Evolutionary conservation across 2,113 vertebrate genomes (phyloP).

Genomic region (Nymphicus hollandicus): DNA sequence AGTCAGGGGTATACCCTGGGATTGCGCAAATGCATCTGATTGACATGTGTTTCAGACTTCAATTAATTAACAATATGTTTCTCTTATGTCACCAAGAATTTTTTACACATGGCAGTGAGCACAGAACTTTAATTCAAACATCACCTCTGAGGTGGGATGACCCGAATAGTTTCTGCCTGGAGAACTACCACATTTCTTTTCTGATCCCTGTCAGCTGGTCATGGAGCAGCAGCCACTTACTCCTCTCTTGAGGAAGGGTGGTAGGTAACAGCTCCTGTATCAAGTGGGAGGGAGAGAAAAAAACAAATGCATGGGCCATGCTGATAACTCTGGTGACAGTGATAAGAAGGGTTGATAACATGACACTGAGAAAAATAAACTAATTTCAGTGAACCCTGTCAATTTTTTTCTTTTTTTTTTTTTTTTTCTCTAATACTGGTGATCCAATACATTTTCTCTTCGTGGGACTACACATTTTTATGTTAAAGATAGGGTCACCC

Average conservation of each 20-base stretch:
- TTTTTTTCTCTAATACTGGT: neutral
- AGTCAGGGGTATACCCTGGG: too few species aligned
- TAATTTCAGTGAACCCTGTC: neutral
- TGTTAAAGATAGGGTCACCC: neutral
- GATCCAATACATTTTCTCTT: neutral
- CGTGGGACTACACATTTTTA: neutral
- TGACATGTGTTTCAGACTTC: slow-evolving; percentile 57
- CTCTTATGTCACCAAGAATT: slow-evolving; percentile 38
- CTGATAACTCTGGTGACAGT: slow-evolving; percentile 56
- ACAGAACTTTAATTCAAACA: slow-evolving; percentile 36
- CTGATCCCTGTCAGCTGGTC: slow-evolving; percentile 54
- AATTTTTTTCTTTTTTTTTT: neutral
- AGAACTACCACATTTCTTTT: neutral
- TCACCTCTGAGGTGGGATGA: slow-evolving; percentile 38
- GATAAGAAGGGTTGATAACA: slow-evolving; percentile 28
- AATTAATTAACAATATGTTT: slow-evolving; percentile 68
- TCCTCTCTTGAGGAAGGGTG: slow-evolving; percentile 1
- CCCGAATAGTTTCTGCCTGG: neutral
- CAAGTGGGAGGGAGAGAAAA: slow-evolving; percentile 43
- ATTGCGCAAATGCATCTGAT: slow-evolving; percentile 35
- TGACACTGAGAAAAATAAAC: slow-evolving; percentile 34
- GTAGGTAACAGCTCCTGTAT: slow-evolving; percentile 19
- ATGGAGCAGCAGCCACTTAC: neutral
- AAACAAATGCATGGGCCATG: slow-evolving; percentile 8
- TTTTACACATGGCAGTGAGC: slow-evolving; percentile 9